Percentiles rank a stretch among this genome's conserved stretches.
Conservation (phyloP, 2,888 invertebrate species). For the Drosophila engyochracea region DNA sequence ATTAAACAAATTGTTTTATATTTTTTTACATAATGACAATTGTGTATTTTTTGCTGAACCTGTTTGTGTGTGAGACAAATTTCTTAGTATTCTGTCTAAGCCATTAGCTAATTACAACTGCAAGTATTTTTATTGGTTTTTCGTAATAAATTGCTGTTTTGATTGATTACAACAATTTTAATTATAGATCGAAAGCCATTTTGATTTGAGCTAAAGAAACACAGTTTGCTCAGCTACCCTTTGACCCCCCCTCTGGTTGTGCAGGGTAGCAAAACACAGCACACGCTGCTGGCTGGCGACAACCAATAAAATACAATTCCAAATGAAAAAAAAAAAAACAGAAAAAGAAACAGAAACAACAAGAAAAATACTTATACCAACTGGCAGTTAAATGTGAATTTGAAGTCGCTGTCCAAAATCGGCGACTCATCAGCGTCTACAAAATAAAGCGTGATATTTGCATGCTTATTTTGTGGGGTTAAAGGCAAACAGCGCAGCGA, state of each 20-base stretch:
- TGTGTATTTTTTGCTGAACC: not conserved
- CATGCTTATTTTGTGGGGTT: conserved; percentile 55
- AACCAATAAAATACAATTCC: conserved; percentile 61
- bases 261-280: conserved; percentile 15
- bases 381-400: conserved; percentile 63
- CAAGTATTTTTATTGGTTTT: not conserved
- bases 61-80: not conserved
- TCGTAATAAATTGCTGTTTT: not conserved
- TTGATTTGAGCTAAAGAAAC: not conserved
- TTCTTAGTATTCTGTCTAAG: not conserved
- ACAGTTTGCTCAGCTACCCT: not conserved
- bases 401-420: conserved; percentile 40
- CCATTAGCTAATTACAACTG: not conserved
- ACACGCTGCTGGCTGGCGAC: conserved; percentile 59
- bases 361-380: conserved; percentile 41
- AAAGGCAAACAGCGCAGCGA: conserved; percentile 57
- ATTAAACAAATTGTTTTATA: not conserved
- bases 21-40: not conserved
- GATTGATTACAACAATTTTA: not conserved
- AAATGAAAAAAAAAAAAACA: not conserved
- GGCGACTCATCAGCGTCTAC: conserved; percentile 34
- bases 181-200: not conserved
- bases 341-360: not conserved
- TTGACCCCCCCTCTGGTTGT: not conserved
- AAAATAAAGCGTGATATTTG: conserved; percentile 68